phyloP scores from a whole-genome alignment of 30 jellyfish, hydroid and myxozoan species.

The Aurelia aurita region DNA sequence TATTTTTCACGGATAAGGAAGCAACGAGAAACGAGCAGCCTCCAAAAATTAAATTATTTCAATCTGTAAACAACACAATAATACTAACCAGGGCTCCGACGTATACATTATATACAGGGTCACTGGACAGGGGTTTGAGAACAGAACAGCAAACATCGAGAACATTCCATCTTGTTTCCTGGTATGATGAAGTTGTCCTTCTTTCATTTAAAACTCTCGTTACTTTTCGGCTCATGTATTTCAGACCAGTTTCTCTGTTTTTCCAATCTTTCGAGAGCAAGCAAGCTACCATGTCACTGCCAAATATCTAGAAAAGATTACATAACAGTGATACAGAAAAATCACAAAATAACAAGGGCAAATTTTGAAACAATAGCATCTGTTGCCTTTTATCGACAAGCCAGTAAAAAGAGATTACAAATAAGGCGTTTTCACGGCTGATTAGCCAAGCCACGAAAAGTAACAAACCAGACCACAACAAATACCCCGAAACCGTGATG shows the following conservation, averaged over 20 bases:
- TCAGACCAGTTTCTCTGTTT: constrained; percentile 93
- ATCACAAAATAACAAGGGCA: too few relatives aligned
- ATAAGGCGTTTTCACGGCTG: too few relatives aligned
- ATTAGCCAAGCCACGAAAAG: too few relatives aligned
- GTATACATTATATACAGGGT: constrained; percentile 96
- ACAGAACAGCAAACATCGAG: constrained; percentile 81
- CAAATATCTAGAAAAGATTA: constrained; percentile 65
- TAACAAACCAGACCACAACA: too few relatives aligned
- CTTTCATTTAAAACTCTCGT: constrained; percentile 83
- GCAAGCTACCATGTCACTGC: constrained; percentile 95
- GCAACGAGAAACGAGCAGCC: too few relatives aligned
- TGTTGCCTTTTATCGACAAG: too few relatives aligned
- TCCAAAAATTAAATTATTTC: too few relatives aligned
- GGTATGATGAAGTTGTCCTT: constrained; percentile 78
- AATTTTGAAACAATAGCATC: too few relatives aligned
- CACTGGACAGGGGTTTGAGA: constrained; percentile 80
- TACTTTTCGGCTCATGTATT: constrained; percentile 92
- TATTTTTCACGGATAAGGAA: too few relatives aligned
- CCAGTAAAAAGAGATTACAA: too few relatives aligned
- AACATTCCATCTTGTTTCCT: constrained; percentile 77
- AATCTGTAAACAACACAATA: neutral
- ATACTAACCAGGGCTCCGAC: constrained; percentile 94
- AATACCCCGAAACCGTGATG: too few relatives aligned
- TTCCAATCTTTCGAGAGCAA: constrained; percentile 96
- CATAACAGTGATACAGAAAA: too few relatives aligned